Evolutionary conservation across 2,888 invertebrate species (phyloP), one percentile per base, ranked within the genome.

Genomic region (Patella ulyssiponensis): DNA sequence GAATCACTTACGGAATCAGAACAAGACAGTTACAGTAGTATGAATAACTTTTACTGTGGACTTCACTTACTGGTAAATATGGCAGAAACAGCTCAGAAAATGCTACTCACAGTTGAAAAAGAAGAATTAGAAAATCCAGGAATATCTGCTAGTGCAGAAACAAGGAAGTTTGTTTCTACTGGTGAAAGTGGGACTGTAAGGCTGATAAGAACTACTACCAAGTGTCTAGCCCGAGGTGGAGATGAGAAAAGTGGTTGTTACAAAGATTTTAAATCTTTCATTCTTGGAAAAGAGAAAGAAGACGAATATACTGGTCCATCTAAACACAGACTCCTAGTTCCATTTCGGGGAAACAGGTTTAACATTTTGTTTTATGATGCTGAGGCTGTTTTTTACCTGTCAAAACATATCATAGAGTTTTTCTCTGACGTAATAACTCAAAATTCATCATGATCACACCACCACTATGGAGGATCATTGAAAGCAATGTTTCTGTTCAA

Each of bases 21-120:
- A 51, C 33, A 44, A 20, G 72, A 72, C 20, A 51, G 15, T 52
- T 52, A 52, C 52, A 52, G 20, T 20, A 72, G 20, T 27, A 69
- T 80, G 52, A 20, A 69, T 44, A 78, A 78, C 58, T 80, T 78
- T 69, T 80, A 74, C 56, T 80, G 78, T 69, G 80, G 78, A 1
- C n/a, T 78, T n/a, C 79, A 77, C 56, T n/a, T n/a, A n/a, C n/a
- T n/a, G n/a, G n/a, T n/a, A n/a, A 71, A 79, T 53, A 52, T 80
- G 9, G 78, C 80, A 14, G 78, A 80, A 44, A 70, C 56, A 27
- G 73, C 78, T 17, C 33, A 73, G 17, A 64, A 64, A 17, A 44
- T 54, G 20, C 1, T 72, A 51, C 14, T 20, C n/a, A 72, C 12
- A 44, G 33, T 44, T 53, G 53, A 72, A 51, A 17, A 20, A 20